Evolutionary conservation across 2,113 vertebrate species (phyloP).

Genomic region (Hypanus sabinus): DNA sequence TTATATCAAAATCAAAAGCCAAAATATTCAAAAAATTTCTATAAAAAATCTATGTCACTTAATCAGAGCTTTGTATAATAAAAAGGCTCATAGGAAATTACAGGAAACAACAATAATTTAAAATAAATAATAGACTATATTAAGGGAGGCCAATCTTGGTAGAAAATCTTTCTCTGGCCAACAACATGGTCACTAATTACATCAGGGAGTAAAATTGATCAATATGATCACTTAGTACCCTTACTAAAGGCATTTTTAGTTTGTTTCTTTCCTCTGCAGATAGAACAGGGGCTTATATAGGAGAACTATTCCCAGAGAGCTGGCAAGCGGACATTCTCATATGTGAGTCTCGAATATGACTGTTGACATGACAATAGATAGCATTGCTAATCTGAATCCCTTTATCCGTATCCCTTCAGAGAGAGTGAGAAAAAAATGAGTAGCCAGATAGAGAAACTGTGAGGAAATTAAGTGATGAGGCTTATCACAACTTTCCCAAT

Average conservation of each 20-base stretch:
- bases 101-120: neutral
- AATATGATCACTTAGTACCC: neutral
- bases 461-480: neutral
- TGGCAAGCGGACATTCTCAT: neutral
- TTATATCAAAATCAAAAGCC: neutral
- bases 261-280: neutral
- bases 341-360: neutral
- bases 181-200: neutral
- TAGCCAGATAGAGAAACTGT: neutral
- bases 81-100: constrained; percentile 15
- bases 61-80: neutral
- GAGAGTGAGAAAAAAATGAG: too few relatives aligned
- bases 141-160: neutral
- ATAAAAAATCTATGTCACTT: neutral
- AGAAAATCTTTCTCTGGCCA: neutral
- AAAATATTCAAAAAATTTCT: neutral
- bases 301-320: neutral
- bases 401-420: neutral
- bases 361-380: neutral
- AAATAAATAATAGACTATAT: neutral
- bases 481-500: neutral
- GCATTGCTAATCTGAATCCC: neutral
- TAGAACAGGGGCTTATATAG: neutral
- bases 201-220: neutral
- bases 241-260: neutral